A percentile compares a stretch with the other conserved stretches of the same genome.
These are phyloP conservation scores for Phaenicophaeus curvirostris DNA, from an alignment of 2,797 vertebrate genomes.

Conservation along the genomic window DNA sequence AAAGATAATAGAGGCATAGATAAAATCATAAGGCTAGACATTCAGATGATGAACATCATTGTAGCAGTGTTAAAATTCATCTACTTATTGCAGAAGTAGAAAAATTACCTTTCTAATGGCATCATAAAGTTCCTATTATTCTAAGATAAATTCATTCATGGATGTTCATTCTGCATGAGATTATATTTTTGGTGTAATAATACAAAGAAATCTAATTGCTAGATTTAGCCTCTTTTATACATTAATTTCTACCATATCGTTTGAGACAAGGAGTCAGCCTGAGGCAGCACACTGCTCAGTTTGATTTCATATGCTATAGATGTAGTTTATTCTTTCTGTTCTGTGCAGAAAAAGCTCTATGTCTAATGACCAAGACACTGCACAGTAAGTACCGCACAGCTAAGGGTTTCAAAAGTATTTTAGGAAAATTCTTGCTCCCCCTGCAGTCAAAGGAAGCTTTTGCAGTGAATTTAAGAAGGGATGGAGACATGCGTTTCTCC, in stretches of 20 bases:
- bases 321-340: background rate
- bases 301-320: background rate
- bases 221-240: background rate
- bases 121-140: background rate
- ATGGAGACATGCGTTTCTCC: background rate
- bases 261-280: background rate
- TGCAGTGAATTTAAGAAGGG: background rate
- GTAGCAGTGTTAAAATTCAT: background rate
- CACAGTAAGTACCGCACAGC: background rate
- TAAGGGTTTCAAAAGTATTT: background rate
- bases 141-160: background rate
- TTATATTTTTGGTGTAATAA: background rate
- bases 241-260: background rate
- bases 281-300: background rate
- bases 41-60: background rate
- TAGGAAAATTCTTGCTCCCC: conserved; percentile 45
- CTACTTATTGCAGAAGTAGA: background rate
- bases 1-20: background rate
- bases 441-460: conserved; percentile 21
- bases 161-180: background rate
- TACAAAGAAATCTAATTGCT: background rate
- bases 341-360: background rate
- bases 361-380: background rate
- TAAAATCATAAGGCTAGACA: background rate
- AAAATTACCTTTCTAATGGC: background rate